Conservation (phyloP, 2,113 vertebrate species). For the Halcyon senegalensis region DNA sequence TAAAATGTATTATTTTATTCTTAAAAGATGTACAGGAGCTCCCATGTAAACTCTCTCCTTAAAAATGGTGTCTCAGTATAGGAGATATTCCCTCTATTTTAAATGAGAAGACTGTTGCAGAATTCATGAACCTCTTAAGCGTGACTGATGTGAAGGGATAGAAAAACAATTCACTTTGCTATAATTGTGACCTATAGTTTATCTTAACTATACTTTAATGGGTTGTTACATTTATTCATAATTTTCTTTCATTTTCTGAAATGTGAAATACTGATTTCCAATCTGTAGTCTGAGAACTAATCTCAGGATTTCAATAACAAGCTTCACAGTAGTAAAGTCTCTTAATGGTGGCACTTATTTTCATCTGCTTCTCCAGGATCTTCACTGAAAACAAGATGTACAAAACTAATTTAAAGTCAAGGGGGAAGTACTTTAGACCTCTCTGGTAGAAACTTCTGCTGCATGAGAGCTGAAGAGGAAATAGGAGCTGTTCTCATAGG, state of each 20-base stretch:
- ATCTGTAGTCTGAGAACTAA: neutral
- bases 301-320: neutral
- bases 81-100: neutral
- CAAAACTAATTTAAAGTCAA: neutral
- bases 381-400: neutral
- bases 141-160: neutral
- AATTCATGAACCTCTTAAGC: neutral
- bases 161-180: neutral
- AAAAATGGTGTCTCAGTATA: neutral
- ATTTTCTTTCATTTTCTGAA: neutral
- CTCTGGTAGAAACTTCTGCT: neutral
- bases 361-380: neutral
- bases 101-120: neutral
- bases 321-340: neutral
- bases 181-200: neutral
- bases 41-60: neutral
- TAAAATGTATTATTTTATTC: neutral
- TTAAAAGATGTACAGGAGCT: neutral
- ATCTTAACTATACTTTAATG: neutral
- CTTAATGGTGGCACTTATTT: neutral
- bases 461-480: neutral
- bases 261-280: neutral
- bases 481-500: neutral
- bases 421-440: neutral
- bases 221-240: neutral